A percentile compares a stretch with the other conserved stretches of the same genome.
Conservation (phyloP, 2,113 vertebrate genomes). For the Zingel zingel region DNA sequence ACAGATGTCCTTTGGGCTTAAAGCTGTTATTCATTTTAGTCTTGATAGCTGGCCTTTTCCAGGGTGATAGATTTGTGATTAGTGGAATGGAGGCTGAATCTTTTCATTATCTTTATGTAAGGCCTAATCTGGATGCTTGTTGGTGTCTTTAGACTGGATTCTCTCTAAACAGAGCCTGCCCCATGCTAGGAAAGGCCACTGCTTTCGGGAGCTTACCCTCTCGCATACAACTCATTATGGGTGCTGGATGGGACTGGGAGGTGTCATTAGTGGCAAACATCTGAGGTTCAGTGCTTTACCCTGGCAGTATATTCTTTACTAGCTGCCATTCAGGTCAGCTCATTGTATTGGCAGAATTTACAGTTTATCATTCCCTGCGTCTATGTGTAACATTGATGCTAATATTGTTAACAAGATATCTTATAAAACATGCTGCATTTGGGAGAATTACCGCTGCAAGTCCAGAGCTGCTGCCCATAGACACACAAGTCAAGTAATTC, state of each 20-base stretch:
- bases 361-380: constrained; percentile 1
- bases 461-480: constrained; percentile 7
- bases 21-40: constrained; percentile 73
- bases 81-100: constrained; percentile 62
- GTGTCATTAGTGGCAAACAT: constrained; percentile 69
- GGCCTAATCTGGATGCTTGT: constrained; percentile 74
- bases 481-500: constrained; percentile 54
- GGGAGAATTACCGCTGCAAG: constrained; percentile 27
- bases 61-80: constrained; percentile 70
- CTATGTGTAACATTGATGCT: constrained; percentile 12
- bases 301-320: constrained; percentile 11
- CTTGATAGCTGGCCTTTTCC: constrained; percentile 62
- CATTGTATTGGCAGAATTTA: constrained; percentile 36
- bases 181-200: constrained; percentile 66
- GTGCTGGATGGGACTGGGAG: constrained; percentile 56
- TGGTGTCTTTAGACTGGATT: constrained; percentile 67
- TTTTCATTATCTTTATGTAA: constrained; percentile 80
- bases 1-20: constrained; percentile 70
- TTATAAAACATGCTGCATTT: constrained; percentile 24
- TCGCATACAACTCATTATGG: constrained; percentile 69
- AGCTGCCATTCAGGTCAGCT: constrained; percentile 2
- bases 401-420: constrained; percentile 31
- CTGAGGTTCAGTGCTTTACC: constrained; percentile 56
- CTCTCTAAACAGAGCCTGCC: constrained; percentile 57
- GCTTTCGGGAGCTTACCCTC: constrained; percentile 72